Conservation (phyloP, 2,797 vertebrate species). For the Spatula clypeata region DNA sequence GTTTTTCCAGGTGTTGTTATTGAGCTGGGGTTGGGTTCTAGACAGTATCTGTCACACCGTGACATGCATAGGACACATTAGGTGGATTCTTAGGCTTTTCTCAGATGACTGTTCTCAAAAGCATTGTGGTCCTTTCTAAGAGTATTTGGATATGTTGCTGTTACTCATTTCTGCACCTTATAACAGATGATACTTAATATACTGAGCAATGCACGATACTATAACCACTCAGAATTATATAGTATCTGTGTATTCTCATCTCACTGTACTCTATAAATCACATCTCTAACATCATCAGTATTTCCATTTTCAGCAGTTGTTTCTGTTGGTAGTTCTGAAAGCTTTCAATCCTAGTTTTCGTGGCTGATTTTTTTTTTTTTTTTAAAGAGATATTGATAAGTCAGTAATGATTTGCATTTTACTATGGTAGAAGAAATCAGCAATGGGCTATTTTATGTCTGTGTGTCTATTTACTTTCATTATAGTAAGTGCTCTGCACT, state of each 20-base stretch:
- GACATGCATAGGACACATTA: rapidly evolving
- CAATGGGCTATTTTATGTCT: neutral
- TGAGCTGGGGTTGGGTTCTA: neutral
- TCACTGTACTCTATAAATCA: neutral
- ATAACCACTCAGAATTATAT: neutral
- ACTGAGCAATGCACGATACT: neutral
- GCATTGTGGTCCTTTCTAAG: neutral
- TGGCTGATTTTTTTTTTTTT: neutral
- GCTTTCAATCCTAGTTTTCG: neutral
- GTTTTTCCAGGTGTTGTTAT: neutral
- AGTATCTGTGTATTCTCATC: neutral
- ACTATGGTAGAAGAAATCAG: neutral
- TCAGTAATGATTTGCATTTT: conserved; percentile 8
- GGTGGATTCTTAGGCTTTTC: neutral
- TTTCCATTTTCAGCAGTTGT: conserved; percentile 23
- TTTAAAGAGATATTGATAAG: neutral
- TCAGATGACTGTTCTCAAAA: neutral
- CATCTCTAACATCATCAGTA: neutral
- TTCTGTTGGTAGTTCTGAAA: neutral
- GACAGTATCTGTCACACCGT: rapidly evolving
- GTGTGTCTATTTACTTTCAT: neutral
- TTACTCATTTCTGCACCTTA: neutral
- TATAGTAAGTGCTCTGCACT: neutral
- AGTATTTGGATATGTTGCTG: neutral
- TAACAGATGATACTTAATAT: neutral